phyloP scores from a whole-genome alignment of 2,113 vertebrate genomes.

The Nanorana parkeri region DNA sequence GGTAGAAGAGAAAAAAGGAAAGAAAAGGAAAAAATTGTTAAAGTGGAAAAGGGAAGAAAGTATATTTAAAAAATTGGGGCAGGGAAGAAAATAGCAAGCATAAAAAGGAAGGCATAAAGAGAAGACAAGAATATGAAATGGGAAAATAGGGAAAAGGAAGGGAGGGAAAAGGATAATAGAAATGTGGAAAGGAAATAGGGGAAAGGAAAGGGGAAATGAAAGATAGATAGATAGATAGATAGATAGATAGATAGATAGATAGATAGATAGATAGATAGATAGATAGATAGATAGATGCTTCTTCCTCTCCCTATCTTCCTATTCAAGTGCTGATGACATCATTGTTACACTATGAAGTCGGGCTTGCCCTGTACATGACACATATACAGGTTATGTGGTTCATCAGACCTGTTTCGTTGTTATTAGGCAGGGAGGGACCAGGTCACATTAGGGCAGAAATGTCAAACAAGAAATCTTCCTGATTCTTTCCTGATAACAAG shows the following conservation, averaged over 20 bases:
- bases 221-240: no score
- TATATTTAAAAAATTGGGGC: no score
- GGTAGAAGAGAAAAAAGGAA: not conserved
- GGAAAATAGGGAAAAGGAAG: not conserved
- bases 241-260: no score
- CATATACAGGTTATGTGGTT: not conserved
- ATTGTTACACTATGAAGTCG: not conserved
- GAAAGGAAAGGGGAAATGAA: not conserved
- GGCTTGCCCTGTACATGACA: not conserved
- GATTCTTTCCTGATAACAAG: not conserved
- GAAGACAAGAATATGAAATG: not conserved
- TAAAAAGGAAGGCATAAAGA: not conserved
- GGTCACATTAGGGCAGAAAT: not conserved
- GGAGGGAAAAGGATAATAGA: not conserved
- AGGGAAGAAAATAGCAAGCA: no score
- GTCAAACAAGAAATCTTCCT: not conserved
- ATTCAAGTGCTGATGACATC: not conserved
- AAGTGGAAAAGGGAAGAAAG: no score
- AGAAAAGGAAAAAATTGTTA: no score
- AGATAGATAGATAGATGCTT: no score
- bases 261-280: no score
- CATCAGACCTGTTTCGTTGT: not conserved
- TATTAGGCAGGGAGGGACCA: not conserved
- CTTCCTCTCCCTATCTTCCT: no score
- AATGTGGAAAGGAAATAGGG: not conserved